Evolutionary conservation across 2,113 vertebrate species (phyloP).

Genomic region (Chiloscyllium plagiosum): DNA sequence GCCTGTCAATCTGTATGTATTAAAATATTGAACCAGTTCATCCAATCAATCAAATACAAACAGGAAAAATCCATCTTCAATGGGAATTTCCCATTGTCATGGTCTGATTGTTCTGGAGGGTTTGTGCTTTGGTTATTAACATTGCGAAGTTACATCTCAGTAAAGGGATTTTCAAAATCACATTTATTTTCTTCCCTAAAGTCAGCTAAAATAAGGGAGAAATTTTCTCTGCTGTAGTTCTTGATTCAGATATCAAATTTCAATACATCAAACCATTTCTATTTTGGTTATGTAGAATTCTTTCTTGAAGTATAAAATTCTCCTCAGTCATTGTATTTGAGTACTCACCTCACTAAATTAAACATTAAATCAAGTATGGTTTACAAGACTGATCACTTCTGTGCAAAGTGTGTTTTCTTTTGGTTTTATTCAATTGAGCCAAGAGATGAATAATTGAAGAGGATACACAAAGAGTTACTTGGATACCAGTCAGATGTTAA

Average conservation of each 20-base stretch:
- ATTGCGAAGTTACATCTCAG: neutral
- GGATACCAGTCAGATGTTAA: neutral
- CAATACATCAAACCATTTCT: neutral
- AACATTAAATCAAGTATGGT: neutral
- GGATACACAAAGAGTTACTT: conserved; percentile 2
- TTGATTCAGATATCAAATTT: neutral
- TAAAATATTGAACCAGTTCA: neutral
- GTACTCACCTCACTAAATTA: neutral
- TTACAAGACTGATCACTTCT: conserved; percentile 22
- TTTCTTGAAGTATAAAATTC: neutral
- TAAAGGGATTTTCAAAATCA: neutral
- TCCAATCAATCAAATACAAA: neutral
- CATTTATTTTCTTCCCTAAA: neutral
- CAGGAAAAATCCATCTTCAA: neutral
- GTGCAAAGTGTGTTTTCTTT: conserved; percentile 13
- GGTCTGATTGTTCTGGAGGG: neutral
- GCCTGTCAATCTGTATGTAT: neutral
- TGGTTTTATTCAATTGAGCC: neutral
- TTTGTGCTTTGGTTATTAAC: neutral
- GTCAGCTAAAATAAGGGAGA: neutral
- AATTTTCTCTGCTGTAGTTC: neutral
- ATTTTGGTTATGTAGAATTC: neutral
- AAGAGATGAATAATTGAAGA: conserved; percentile 17
- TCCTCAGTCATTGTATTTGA: neutral
- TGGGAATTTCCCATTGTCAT: neutral